Base-by-base conservation (phyloP, 1,140 invertebrate genomes). In the Monochamus saltuarius region DNA sequence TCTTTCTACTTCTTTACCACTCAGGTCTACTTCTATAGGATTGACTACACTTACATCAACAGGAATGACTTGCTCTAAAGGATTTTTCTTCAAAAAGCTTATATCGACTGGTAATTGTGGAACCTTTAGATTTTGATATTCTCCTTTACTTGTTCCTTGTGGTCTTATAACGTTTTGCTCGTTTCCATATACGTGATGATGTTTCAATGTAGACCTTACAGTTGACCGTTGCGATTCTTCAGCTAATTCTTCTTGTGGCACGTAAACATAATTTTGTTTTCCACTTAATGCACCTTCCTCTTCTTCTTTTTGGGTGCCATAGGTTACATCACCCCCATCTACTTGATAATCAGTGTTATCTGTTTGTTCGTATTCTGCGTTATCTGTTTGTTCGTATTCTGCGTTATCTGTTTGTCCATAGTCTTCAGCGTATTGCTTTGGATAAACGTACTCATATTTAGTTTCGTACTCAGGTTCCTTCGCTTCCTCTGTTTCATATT, bases 21-120 rank as follows among this genome's bases (percentile, higher is more conserved):
- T 63, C 9, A 71, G 40, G n/a, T 65, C 52, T 10, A 73, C 61
- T 55, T 73, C 67, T 17, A 71, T 50, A 2, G 71, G 71, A 22
- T 66, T 64, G 2, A 73, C 37, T 39, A 62, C 22, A 19, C 62
- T 59, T 8, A 73, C 57, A 54, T 71, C 69, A 8, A 71, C 38
- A 16, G 71, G 71, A 14, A 72, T 50, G 8, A 71, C 38, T 53
- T 65, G 63, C 17, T 70, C 63, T 11, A 35, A 29, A 4, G 38
- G 10, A 29, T 58, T 22, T 22, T 56, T 49, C 17, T 69, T 66
- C 7, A 73, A 22, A 11, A 68, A 16, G 38, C 56, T 67, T 46
- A 73, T 42, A 58, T 68, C 66, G 0, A 73, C 14, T 16, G 71
- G 71, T 16, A 73, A 53, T 22, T 62, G 58, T 10, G 38, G 17